These are phyloP conservation scores for Caenorhabditis auriculariae DNA, from an alignment of 2,888 invertebrate genomes.

Conservation along the genomic window DNA sequence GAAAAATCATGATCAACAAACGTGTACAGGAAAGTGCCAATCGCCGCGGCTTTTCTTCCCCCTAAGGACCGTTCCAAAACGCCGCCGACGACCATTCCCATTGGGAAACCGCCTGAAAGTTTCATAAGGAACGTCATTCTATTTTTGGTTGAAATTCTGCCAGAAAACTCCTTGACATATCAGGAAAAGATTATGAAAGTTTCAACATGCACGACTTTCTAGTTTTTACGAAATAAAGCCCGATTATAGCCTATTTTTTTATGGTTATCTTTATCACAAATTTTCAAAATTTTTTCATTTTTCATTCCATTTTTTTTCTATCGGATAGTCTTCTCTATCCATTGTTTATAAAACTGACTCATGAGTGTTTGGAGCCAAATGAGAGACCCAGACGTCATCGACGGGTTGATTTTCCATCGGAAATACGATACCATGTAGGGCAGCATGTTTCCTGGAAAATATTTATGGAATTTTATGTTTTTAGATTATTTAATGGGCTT, in stretches of 20 bases:
- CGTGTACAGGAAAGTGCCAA: slow-evolving; percentile 53
- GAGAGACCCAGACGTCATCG: slow-evolving; percentile 49
- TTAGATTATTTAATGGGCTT: neutral
- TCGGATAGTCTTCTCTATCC: neutral
- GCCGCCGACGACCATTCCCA: slow-evolving; percentile 59
- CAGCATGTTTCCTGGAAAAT: slow-evolving; percentile 52
- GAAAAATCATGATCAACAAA: slow-evolving; percentile 17
- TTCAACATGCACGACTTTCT: too few species aligned
- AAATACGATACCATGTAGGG: slow-evolving; percentile 61
- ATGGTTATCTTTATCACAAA: neutral
- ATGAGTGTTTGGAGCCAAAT: slow-evolving; percentile 60
- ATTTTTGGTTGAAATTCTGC: neutral
- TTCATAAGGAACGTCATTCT: neutral
- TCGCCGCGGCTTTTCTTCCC: slow-evolving; percentile 46
- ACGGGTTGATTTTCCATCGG: slow-evolving; percentile 56
- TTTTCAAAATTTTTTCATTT: neutral
- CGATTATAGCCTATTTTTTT: neutral
- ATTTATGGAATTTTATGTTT: neutral
- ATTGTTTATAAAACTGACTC: slow-evolving; percentile 32
- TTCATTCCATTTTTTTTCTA: neutral
- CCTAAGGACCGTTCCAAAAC: slow-evolving; percentile 49
- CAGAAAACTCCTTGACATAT: too few species aligned
- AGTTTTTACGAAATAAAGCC: too few species aligned
- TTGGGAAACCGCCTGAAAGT: slow-evolving; percentile 54
- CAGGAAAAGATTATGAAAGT: too few species aligned